Base-by-base conservation (phyloP, 2,113 vertebrate genomes). In the Labrus mixtus region DNA sequence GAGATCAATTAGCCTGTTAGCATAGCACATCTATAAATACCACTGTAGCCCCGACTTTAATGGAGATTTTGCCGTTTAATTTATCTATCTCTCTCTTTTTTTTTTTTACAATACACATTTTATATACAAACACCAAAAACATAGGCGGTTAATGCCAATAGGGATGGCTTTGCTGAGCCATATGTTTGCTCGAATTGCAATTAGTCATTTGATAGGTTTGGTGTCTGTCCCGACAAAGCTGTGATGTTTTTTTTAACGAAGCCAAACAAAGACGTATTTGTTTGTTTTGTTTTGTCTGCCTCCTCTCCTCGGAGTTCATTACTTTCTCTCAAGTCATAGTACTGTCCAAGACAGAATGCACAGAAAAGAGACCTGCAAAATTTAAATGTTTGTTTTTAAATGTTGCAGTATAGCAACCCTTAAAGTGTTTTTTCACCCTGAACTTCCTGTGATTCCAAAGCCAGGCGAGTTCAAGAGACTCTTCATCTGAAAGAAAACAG, bases 401-500 rank as follows among this genome's bases (percentile, higher is more conserved):
- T 50, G 72, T 83, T 87, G 83, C 84, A 69, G 45, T 76, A 51
- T n/a, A 81, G 81, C 78, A 90, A 89, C 87, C 80, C 68, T 83
- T 88, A 22, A 89, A 80, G 86, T 91, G 93, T 92, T 95, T 95
- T 45, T 95, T 95, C 94, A 95, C 95, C 94, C 95, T 95, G 95
- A 95, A 95, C 94, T 94, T 94, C 93, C 90, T 91, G 94, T 92
- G 94, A 95, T 92, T 94, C 95, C 95, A 95, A 95, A 95, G 95
- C 93, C 95, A 91, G 95, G 84, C 88, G 93, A 94, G 90, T 94
- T 94, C 93, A 95, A 91, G 93, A 94, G 92, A 95, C 90, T 94
- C 94, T 95, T 96, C 94, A 96, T 96, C 95, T 97, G 96, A 94
- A 96, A 96, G 93, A 96, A 95, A 96, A 96, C 95, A 97, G 92